Evolutionary conservation across 2,888 invertebrate species (phyloP), one percentile per base, ranked within the genome.

Genomic region (Achlya flavicornis): DNA sequence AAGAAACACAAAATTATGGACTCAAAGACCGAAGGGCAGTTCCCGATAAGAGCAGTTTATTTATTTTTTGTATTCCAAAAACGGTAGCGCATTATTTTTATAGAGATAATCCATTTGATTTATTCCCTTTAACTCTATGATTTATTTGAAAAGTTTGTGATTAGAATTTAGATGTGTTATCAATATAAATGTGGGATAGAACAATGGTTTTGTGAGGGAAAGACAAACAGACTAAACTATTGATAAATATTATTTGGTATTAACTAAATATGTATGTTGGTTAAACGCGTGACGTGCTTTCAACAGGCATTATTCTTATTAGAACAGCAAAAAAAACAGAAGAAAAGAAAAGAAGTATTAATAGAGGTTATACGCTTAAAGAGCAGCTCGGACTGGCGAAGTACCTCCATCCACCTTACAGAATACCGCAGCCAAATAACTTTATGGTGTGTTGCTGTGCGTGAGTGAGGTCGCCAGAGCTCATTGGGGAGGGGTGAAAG

Each of bases 81-180:
- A 75, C 79, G 74, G 71, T 72, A 70, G 66, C 67, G 75, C 78
- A 76, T 79, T 85, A 83, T 84, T 86, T 87, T 86, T 84, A 81
- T 85, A 74, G 76, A 81, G 86, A 88, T 88, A 84, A 88, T 88
- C 88, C 86, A 60, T 66, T 63, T 84, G 88, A 88, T 88, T 84
- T 87, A 88, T 88, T 74, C 64, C 66, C 67, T 79, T 78, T 78
- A 82, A 78, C 77, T 78, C 79, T 69, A 61, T 84, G 85, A 88
- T 86, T 83, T 88, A 88, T 87, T 68, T 73, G 57, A 58, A 38
- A 73, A 82, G 74, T 85, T 81, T 79, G 70, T 76, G 79, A 85
- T 85, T 80, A 78, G 81, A 82, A 74, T 66, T 67, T 65, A 12
- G 14, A 57, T 76, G 67, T 74, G 76, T 76, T 79, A 74, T 75